Percentiles rank a stretch among this genome's conserved stretches.
phyloP scores from a whole-genome alignment of 2,797 vertebrate genomes.

The Thripadectes ignobilis region DNA sequence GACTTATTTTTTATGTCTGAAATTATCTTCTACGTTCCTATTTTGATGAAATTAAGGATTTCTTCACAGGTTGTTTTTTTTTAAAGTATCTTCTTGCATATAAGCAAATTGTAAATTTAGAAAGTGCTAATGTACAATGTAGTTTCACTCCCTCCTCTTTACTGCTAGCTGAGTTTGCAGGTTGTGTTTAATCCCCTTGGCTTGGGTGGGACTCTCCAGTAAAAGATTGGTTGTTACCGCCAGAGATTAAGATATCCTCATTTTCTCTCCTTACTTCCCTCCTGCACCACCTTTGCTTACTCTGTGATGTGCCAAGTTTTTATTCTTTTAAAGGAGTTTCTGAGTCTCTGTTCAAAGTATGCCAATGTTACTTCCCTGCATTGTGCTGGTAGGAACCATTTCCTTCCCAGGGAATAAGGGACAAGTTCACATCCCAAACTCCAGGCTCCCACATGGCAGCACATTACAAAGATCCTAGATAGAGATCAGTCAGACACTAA shows the following conservation, averaged over 20 bases:
- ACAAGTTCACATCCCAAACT: constrained; percentile 36
- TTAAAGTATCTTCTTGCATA: background rate
- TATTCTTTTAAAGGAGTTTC: background rate
- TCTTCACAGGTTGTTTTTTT: background rate
- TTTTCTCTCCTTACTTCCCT: constrained; percentile 46
- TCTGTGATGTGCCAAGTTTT: background rate
- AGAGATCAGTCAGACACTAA: constrained; percentile 48
- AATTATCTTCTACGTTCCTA: background rate
- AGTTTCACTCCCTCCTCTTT: background rate
- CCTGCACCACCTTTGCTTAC: constrained; percentile 15
- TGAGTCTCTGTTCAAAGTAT: constrained; percentile 14
- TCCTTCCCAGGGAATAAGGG: constrained; percentile 50
- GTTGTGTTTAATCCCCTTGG: constrained; percentile 15
- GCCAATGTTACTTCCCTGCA: constrained; percentile 53
- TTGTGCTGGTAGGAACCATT: constrained; percentile 43
- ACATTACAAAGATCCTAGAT: constrained; percentile 47
- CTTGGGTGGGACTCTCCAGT: background rate
- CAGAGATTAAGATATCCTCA: constrained; percentile 18
- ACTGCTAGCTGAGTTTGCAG: background rate
- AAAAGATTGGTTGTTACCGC: background rate
- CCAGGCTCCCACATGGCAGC: constrained; percentile 35
- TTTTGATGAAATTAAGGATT: background rate
- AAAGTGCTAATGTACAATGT: background rate
- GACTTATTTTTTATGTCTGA: background rate
- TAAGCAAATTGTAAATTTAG: background rate